phyloP scores from a whole-genome alignment of 2,888 invertebrate genomes.

The Dicranocentrus wangi region DNA sequence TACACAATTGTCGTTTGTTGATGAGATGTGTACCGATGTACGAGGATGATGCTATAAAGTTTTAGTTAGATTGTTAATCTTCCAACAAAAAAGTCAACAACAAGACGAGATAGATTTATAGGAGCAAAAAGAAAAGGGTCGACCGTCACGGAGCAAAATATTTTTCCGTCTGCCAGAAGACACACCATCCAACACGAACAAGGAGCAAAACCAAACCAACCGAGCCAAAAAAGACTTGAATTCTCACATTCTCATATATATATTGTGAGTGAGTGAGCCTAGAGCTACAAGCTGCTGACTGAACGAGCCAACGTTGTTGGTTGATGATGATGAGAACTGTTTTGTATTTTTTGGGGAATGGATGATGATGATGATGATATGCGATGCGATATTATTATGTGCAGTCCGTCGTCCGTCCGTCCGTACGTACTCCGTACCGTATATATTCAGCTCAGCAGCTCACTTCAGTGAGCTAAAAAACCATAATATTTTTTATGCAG shows the following conservation, averaged over 20 bases:
- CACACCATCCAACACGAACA: conserved; percentile 33
- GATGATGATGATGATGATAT: background rate
- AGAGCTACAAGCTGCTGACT: conserved; percentile 36
- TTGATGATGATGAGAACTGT: background rate
- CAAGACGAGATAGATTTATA: conserved; percentile 11
- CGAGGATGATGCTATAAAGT: background rate
- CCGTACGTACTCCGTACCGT: background rate
- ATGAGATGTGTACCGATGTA: too few species aligned
- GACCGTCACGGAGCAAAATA: conserved; percentile 57
- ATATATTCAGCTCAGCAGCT: background rate
- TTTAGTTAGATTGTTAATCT: background rate
- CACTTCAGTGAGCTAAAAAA: too few species aligned
- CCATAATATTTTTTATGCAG: too few species aligned
- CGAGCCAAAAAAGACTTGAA: conserved; percentile 28
- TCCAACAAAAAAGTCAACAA: background rate
- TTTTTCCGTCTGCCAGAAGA: conserved; percentile 54
- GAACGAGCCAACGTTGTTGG: background rate
- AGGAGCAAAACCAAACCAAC: conserved; percentile 7
- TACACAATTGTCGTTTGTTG: too few species aligned
- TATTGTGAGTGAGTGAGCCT: conserved; percentile 7
- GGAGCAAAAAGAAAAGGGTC: conserved; percentile 57
- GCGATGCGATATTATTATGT: background rate
- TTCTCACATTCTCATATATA: background rate
- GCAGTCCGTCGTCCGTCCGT: background rate
- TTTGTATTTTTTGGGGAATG: background rate